Base-by-base conservation (phyloP, 1,140 invertebrate genomes). In the Acyrthosiphon pisum region DNA sequence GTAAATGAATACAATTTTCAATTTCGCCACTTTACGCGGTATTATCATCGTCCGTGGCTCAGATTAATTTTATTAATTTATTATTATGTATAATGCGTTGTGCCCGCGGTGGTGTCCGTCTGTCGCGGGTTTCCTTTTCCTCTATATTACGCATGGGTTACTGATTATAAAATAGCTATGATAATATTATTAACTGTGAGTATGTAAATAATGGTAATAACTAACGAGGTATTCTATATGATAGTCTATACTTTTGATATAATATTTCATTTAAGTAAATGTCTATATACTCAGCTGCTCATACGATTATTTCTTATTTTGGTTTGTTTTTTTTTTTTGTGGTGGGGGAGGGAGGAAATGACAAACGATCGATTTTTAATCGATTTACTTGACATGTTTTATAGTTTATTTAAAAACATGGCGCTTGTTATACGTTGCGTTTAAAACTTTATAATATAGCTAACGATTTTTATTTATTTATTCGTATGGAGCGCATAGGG, bases 41-140 rank as follows among this genome's bases (percentile, higher is more conserved):
- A 76, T 20, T 6, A n/a, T n/a, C 60, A n/a, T 76, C 60, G 60
- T 76, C 14, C 30, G n/a, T 76, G n/a, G 60, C 30, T 18, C n/a
- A 76, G n/a, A 76, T 76, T 76, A 76, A n/a, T n/a, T 76, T n/a
- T 76, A 76, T 76, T 76, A 76, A 76, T 76, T 76, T 76, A 76
- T 76, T 76, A 76, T 76, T n/a, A n/a, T 76, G 60, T 68, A 68
- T 53, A 53, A 68, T 68, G 30, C n/a, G 60, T n/a, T 76, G n/a
- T 76, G 60, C 60, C 60, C 30, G 60, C 60, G 60, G 60, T n/a
- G 30, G n/a, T 76, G 4, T 76, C n/a, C 60, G 14, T n/a, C 60
- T 76, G 60, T 68, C 30, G 18, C 30, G n/a, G 14, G 14, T 76
- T 76, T 76, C n/a, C 30, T 76, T n/a, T 76, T 1, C 60, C n/a